A percentile compares a stretch with the other conserved stretches of the same genome.
phyloP scores from a whole-genome alignment of 2,888 invertebrate genomes.

The Oeneis ivallda region DNA sequence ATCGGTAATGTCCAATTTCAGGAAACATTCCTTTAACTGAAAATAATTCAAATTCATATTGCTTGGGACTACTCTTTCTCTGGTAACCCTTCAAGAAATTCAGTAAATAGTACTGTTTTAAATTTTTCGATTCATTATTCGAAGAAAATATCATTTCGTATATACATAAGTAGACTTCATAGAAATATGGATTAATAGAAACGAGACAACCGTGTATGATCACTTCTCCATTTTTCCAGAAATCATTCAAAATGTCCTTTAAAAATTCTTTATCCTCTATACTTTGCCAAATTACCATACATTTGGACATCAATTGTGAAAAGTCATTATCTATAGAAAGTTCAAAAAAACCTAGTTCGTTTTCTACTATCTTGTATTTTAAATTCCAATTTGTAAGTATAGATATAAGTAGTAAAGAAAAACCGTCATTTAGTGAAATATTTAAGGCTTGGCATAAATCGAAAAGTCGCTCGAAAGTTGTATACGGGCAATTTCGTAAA shows the following conservation, averaged over 20 bases:
- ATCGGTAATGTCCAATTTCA: constrained; percentile 73
- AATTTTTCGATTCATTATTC: constrained; percentile 53
- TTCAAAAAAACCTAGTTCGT: constrained; percentile 59
- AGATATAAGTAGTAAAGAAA: constrained; percentile 69
- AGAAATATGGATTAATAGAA: constrained; percentile 74
- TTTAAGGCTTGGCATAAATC: constrained; percentile 68
- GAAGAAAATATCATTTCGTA: constrained; percentile 62
- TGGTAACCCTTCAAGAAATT: constrained; percentile 71
- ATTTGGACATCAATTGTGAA: constrained; percentile 55
- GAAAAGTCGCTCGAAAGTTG: constrained; percentile 55
- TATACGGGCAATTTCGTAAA: constrained; percentile 63
- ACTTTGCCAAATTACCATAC: constrained; percentile 68
- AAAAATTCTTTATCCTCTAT: constrained; percentile 67
- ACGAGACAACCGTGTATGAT: constrained; percentile 68
- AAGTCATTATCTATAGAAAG: constrained; percentile 59
- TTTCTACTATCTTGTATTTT: constrained; percentile 60
- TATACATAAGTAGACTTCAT: constrained; percentile 73
- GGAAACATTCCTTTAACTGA: constrained; percentile 77
- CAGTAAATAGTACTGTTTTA: constrained; percentile 70
- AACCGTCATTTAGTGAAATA: constrained; percentile 64
- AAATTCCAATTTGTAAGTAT: constrained; percentile 69
- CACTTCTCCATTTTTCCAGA: constrained; percentile 77
- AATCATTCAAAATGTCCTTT: constrained; percentile 67
- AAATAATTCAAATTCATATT: constrained; percentile 76
- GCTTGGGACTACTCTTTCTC: constrained; percentile 70